phyloP scores from a whole-genome alignment of 2,113 vertebrate genomes.

The Pygoscelis antarcticus region DNA sequence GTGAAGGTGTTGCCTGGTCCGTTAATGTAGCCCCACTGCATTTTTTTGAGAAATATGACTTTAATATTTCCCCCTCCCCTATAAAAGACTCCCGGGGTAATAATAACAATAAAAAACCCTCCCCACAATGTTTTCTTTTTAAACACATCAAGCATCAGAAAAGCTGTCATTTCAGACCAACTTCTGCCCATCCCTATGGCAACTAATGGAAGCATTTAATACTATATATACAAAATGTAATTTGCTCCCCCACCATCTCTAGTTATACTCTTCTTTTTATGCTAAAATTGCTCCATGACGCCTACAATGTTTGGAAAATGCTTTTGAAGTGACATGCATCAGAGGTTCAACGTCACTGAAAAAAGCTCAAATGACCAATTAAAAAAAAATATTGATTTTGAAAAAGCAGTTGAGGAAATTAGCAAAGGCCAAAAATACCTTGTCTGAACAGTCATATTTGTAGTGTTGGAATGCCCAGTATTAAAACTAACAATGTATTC shows the following conservation, averaged over 20 bases:
- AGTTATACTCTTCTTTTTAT: slow-evolving; percentile 69
- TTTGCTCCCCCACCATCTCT: slow-evolving; percentile 54
- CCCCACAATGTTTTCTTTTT: slow-evolving; percentile 57
- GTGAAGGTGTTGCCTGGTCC: neutral
- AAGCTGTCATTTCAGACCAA: slow-evolving; percentile 76
- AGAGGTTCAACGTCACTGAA: slow-evolving; percentile 52
- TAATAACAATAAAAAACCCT: slow-evolving; percentile 46
- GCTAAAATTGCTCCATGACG: slow-evolving; percentile 66
- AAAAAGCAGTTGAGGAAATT: neutral
- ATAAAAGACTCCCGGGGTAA: slow-evolving; percentile 38
- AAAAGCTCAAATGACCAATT: slow-evolving; percentile 53
- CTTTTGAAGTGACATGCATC: slow-evolving; percentile 60
- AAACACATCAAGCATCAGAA: slow-evolving; percentile 67
- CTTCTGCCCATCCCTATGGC: slow-evolving; percentile 81
- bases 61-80: slow-evolving; percentile 17
- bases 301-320: slow-evolving; percentile 67
- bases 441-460: neutral
- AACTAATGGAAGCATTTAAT: slow-evolving; percentile 78
- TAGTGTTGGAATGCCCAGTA: neutral
- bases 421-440: slow-evolving; percentile 3
- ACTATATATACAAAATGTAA: slow-evolving; percentile 68
- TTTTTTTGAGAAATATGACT: slow-evolving; percentile 13
- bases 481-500: neutral
- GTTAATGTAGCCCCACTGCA: neutral
- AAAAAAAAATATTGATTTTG: neutral